phyloP scores from a whole-genome alignment of 2,113 vertebrate species.

The Gavia stellata region DNA sequence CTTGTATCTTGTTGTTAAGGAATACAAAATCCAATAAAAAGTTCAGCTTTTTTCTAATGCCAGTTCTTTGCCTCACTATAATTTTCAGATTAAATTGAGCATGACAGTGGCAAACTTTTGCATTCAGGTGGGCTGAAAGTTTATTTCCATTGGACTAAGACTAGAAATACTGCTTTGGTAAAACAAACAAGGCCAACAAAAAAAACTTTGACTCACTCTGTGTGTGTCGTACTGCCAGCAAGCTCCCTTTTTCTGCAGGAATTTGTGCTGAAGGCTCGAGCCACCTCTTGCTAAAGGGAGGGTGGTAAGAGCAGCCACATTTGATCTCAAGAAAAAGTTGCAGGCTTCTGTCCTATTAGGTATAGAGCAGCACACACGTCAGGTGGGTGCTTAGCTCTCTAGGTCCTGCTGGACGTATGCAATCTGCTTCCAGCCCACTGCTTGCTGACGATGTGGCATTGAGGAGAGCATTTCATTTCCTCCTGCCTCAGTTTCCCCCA shows the following conservation, averaged over 20 bases:
- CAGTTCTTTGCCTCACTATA: neutral
- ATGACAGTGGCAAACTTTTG: neutral
- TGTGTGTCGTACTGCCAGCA: neutral
- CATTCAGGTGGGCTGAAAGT: neutral
- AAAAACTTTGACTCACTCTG: neutral
- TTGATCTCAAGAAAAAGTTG: neutral
- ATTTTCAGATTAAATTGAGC: neutral
- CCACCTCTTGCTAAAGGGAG: neutral
- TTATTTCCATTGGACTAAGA: neutral
- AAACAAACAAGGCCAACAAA: neutral
- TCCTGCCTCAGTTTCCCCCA: neutral
- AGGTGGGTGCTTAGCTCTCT: neutral
- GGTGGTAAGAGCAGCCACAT: neutral
- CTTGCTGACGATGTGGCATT: neutral
- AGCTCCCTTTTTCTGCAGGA: neutral
- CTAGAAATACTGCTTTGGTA: neutral
- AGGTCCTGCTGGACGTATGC: neutral
- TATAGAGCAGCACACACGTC: neutral
- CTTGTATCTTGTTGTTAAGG: neutral
- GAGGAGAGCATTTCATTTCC: neutral
- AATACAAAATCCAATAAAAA: neutral
- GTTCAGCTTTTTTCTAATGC: neutral
- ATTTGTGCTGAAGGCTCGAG: neutral
- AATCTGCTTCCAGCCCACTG: neutral
- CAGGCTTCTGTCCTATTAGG: neutral